Percentiles rank a stretch among this genome's conserved stretches.
These are phyloP conservation scores for Gryon sp. DNA, from an alignment of 1,140 invertebrate species.

Conservation along the genomic window DNA sequence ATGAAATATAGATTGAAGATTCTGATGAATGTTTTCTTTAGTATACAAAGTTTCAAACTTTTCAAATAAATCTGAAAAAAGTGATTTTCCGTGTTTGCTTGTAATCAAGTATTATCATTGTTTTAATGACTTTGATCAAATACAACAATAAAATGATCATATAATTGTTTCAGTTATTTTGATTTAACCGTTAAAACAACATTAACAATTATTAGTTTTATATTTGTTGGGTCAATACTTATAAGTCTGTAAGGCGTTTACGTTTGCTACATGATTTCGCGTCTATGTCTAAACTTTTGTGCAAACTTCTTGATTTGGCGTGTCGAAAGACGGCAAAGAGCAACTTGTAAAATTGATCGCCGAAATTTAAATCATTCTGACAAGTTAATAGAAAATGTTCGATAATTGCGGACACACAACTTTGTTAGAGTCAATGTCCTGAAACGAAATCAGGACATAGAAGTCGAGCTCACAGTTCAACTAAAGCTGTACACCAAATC, in stretches of 20 bases:
- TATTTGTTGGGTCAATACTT: slow-evolving; percentile 18
- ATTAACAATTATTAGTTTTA: slow-evolving; percentile 1
- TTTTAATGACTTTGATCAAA: too few relatives aligned
- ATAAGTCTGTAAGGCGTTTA: background rate
- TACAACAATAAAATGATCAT: too few relatives aligned
- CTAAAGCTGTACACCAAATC: slow-evolving; percentile 22
- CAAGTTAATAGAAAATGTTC: slow-evolving; percentile 30
- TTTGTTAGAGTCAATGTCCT: slow-evolving; percentile 45
- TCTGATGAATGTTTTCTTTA: background rate
- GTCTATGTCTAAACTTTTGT: slow-evolving; percentile 18
- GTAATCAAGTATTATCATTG: too few relatives aligned
- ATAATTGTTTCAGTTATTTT: too few relatives aligned
- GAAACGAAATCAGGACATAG: slow-evolving; percentile 34
- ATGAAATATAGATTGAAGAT: slow-evolving; percentile 2
- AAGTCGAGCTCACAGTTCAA: too few relatives aligned
- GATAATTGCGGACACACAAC: slow-evolving; percentile 42
- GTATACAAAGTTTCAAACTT: slow-evolving; percentile 5
- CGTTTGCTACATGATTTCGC: slow-evolving; percentile 5
- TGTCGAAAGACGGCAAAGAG: slow-evolving; percentile 22
- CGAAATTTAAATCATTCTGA: slow-evolving; percentile 35
- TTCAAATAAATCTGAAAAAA: slow-evolving; percentile 20
- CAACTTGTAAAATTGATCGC: slow-evolving; percentile 23
- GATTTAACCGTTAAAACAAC: too few relatives aligned
- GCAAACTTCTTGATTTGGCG: slow-evolving; percentile 6
- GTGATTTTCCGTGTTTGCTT: slow-evolving; percentile 1